Evolutionary conservation across 2,797 vertebrate species (phyloP).

Genomic region (Fundulus diaphanus): DNA sequence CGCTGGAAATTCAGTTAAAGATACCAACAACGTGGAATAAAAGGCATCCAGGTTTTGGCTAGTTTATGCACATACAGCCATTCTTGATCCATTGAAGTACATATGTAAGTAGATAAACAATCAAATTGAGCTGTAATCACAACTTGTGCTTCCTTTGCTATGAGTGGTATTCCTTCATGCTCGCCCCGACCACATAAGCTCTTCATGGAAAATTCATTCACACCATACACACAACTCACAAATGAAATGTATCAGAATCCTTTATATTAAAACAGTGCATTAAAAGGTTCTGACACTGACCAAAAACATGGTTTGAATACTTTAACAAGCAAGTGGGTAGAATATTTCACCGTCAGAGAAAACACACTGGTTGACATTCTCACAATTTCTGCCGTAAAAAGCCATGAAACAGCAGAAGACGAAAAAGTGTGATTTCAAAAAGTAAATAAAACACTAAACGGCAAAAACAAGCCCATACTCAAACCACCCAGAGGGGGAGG

Average conservation of each 20-base stretch:
- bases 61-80: background rate
- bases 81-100: background rate
- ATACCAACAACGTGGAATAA: background rate
- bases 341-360: background rate
- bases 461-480: background rate
- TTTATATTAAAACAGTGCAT: background rate
- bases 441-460: background rate
- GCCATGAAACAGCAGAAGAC: background rate
- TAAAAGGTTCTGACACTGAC: background rate
- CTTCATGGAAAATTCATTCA: background rate
- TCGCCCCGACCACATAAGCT: background rate
- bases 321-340: background rate
- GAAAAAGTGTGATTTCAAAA: background rate
- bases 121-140: no score
- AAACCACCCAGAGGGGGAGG: background rate
- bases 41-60: background rate
- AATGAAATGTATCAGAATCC: background rate
- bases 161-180: no score
- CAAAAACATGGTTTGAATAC: background rate
- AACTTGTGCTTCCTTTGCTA: background rate
- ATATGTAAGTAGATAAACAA: background rate
- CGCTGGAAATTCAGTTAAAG: conserved; percentile 1
- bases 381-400: background rate
- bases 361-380: background rate
- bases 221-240: background rate